Percentiles rank a stretch among this genome's conserved stretches.
phyloP scores from a whole-genome alignment of 2,113 vertebrate species.

The Oplegnathus fasciatus region DNA sequence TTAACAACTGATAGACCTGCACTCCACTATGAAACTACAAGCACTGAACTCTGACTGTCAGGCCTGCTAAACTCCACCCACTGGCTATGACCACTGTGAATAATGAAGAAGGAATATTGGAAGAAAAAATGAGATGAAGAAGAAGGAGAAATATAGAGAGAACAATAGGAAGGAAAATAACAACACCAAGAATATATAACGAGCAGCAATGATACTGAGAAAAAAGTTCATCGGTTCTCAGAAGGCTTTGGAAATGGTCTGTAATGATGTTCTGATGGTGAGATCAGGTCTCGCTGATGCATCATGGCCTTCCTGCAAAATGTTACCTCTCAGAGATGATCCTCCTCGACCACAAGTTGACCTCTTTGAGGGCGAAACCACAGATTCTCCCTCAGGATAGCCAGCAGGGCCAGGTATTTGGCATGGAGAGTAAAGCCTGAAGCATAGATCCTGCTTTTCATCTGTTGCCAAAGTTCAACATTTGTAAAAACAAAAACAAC shows the following conservation, averaged over 20 bases:
- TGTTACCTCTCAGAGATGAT: neutral
- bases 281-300: neutral
- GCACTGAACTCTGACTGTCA: neutral
- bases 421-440: neutral
- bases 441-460: conserved; percentile 28
- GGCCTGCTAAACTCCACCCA: neutral
- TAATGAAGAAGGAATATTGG: too few species aligned
- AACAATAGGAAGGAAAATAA: neutral
- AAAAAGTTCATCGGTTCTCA: neutral
- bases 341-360: conserved; percentile 2
- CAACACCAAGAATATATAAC: neutral
- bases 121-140: neutral
- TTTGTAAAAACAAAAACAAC: conserved; percentile 19
- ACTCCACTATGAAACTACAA: neutral
- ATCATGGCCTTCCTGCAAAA: neutral
- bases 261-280: neutral
- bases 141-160: neutral
- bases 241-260: neutral
- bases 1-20: neutral
- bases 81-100: neutral
- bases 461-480: conserved; percentile 32
- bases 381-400: neutral
- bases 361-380: neutral
- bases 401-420: neutral
- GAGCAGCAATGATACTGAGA: neutral